Conservation (phyloP, 2,888 invertebrate species). For the Hyppa rectilinea region DNA sequence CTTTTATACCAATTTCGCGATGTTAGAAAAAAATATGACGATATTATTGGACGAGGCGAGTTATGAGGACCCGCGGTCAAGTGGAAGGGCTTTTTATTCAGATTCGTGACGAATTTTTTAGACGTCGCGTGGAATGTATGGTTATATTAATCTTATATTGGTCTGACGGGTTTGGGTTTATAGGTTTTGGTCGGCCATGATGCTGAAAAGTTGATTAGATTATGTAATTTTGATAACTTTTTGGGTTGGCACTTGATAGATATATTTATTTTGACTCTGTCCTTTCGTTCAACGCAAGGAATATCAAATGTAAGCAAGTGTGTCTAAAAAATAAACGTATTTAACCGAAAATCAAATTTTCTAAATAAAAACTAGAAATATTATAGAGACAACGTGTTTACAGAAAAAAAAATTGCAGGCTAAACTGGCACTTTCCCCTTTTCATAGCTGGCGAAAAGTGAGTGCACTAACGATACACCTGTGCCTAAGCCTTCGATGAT, state of each 20-base stretch:
- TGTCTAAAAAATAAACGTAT: no score
- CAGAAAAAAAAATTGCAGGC: no score
- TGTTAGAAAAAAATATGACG: constrained; percentile 89
- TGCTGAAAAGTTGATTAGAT: constrained; percentile 26
- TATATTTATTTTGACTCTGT: neutral
- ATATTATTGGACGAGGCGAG: constrained; percentile 87
- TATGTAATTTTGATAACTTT: constrained; percentile 21
- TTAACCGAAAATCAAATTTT: no score
- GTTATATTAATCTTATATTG: constrained; percentile 59
- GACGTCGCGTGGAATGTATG: constrained; percentile 59
- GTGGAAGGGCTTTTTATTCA: constrained; percentile 81
- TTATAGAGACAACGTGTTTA: no score
- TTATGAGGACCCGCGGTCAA: constrained; percentile 85
- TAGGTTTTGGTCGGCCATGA: constrained; percentile 20
- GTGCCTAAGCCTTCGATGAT: neutral
- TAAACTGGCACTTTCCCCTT: no score
- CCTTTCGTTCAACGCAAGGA: neutral
- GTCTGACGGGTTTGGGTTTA: constrained; percentile 47
- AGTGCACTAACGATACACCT: neutral
- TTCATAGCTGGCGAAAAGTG: neutral
- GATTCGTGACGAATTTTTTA: constrained; percentile 67
- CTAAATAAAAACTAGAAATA: no score
- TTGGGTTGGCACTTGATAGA: neutral
- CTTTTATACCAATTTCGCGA: constrained; percentile 88
- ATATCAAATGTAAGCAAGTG: neutral